Evolutionary conservation across 30 jellyfish, hydroid and myxozoan species (phyloP), one percentile per base, ranked within the genome.

Genomic region (Calvadosia cruxmelitensis): DNA sequence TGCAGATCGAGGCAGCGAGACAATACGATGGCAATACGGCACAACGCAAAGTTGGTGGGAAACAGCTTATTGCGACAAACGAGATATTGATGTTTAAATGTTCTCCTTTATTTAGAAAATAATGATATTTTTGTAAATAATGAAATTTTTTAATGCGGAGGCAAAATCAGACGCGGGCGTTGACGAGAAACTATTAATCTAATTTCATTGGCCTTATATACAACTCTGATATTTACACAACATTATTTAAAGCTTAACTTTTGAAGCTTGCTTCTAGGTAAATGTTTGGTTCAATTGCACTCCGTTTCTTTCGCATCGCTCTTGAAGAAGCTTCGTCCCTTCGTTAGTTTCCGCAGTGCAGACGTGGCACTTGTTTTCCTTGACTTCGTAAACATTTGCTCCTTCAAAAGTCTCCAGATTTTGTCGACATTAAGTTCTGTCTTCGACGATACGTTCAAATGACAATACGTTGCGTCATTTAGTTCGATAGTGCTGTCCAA

Each of bases 321-420:
- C 20, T 42, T 42, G 20, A 42, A 42, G 20, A 42, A 42, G 10
- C 57, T 20, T 42, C 20, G 10, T 42, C 15, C 57, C 57, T 42
- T 42, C 20, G 57, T 42, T 5, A 42, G 57, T 20, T 42, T 42
- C 20, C 20, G 10, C 10, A 42, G 10, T 42, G 57, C 57, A 5
- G 57, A 10, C 10, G 57, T 5, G 15, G 57, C 20, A 42, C 57
- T 42, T 42, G 57, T 42, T 42, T 42, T 42, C 20, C 57, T 42
- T 42, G 57, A 42, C 20, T 42, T 42, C 57, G 57, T 42, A 42
- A 5, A 42, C 15, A 42, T 42, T 20, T 42, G 57, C 10, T 42
- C 57, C 20, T 42, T 42, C 20, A 23, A 53, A 53, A 13, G 31
- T 69, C 73, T 24, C 50, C 79, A 50, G 42, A 34, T 36, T 36